Percentiles rank a stretch among this genome's conserved stretches.
Conservation (phyloP, 30 jellyfish, hydroid and myxozoan genomes). For the Turritopsis dohrnii region DNA sequence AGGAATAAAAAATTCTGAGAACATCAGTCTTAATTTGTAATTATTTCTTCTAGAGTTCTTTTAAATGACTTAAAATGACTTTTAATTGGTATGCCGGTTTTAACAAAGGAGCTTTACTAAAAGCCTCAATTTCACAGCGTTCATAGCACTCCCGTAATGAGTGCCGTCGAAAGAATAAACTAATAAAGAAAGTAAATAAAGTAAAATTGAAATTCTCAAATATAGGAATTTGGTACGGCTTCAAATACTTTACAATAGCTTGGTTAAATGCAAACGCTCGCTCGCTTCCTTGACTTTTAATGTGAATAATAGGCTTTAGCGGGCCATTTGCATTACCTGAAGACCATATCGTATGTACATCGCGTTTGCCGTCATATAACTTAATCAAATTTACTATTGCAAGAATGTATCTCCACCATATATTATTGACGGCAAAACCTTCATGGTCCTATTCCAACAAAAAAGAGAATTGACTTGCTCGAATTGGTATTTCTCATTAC, state of each 20-base stretch:
- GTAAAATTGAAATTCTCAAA: neutral
- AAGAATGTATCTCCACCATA: neutral
- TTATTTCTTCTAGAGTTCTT: no score
- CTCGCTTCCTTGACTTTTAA: neutral
- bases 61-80: no score
- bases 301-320: neutral
- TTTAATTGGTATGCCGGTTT: no score
- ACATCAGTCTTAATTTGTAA: no score
- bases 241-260: neutral
- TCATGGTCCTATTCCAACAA: neutral
- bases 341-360: neutral
- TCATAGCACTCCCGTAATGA: neutral
- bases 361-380: neutral
- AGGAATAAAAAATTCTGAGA: no score
- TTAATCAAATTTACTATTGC: neutral
- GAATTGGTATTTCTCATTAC: neutral
- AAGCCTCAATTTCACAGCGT: neutral
- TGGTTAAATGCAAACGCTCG: neutral
- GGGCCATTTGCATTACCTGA: neutral
- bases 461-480: neutral
- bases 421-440: neutral
- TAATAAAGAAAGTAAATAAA: no score
- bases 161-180: neutral
- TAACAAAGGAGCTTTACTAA: neutral
- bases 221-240: neutral